Evolutionary conservation across 2,113 vertebrate species (phyloP).

Genomic region (Ornithorhynchus anatinus): DNA sequence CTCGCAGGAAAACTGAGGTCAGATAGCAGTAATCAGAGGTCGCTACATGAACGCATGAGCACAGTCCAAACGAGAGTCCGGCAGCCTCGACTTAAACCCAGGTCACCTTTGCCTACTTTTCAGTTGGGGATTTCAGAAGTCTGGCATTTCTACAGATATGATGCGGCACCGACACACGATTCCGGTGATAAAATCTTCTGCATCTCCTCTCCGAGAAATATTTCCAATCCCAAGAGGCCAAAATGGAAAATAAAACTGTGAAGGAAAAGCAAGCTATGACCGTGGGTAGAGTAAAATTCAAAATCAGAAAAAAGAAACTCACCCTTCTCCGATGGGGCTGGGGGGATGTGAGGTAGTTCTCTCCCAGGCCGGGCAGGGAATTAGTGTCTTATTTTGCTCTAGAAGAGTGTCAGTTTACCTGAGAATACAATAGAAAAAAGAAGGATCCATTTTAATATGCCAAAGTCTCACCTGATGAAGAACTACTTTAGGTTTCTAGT

Average conservation of each 20-base stretch:
- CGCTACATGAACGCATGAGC: too few relatives aligned
- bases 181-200: background rate
- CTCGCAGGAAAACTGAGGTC: too few relatives aligned
- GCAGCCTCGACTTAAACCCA: background rate
- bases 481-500: background rate
- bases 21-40: too few relatives aligned
- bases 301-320: background rate
- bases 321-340: accelerated
- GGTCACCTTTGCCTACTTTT: background rate
- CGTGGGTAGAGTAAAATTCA: background rate
- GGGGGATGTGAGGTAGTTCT: background rate
- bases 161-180: background rate
- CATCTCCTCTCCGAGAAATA: background rate
- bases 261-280: background rate
- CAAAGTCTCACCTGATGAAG: background rate
- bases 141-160: background rate
- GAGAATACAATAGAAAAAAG: background rate
- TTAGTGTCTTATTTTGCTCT: background rate
- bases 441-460: slow-evolving; percentile 2
- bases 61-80: too few relatives aligned
- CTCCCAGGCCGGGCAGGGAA: background rate
- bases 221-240: background rate
- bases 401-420: background rate
- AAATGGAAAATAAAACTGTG: slow-evolving; percentile 6
- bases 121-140: background rate